Base-by-base conservation (phyloP, 2,113 vertebrate species). In the Petromus typicus region DNA sequence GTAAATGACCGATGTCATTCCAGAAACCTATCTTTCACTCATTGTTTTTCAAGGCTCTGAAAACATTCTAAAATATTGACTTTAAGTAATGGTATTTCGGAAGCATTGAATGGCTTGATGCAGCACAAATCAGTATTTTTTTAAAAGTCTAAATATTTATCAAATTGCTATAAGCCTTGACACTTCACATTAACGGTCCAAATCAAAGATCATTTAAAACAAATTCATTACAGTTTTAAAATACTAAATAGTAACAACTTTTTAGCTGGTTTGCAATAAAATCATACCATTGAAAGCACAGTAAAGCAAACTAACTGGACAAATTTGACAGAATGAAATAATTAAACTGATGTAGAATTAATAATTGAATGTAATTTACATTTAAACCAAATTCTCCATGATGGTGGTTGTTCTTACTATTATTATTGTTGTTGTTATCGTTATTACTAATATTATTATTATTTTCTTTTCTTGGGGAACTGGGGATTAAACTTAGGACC, bases 301-400 rank as follows among this genome's bases (percentile, higher is more conserved):
- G 82, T 37, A 59, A 2, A 96, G 80, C 76, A 86, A 80, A 59
- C n/a, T 88, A 96, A 84, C 43, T 91, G 34, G 40, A 91, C 37
- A 95, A 61, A 82, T 95, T 45, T 92, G 95, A 95, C 7, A 64
- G 32, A 37, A 64, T 94, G 30, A 83, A 79, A 94, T 91, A 51
- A 51, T 51, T 51, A 90, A 96, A 89, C 30, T 90, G 76, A 95
- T 69, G 3, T 13, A 69, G 9, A 97, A 84, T 45, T 2, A 3
- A 94, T 12, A 86, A n/a, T n/a, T n/a, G n/a, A n/a, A n/a, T n/a
- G n/a, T n/a, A n/a, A 17, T 95, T 94, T 71, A 88, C 25, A 91
- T 83, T 57, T 75, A 61, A 97, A 89, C 34, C 51, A 96, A 95
- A 97, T 83, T 92, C 30, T 94, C 79, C 48, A 51, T 51, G 48